Conservation (phyloP, 2,888 invertebrate species). For the Andricus quercusramuli region DNA sequence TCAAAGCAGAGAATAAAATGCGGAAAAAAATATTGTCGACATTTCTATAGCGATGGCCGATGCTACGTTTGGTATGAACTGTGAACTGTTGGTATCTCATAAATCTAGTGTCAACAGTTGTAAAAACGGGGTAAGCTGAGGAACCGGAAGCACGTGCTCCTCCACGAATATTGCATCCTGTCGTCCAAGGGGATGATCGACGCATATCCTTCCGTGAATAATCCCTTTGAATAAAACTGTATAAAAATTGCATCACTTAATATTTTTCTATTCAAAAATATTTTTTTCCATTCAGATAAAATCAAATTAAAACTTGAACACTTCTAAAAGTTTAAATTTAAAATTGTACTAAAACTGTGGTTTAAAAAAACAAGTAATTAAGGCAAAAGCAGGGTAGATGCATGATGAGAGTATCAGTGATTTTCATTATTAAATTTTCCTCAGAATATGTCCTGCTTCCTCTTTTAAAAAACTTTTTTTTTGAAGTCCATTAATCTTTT, state of each 20-base stretch:
- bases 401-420: neutral
- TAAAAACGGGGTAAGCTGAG: slow-evolving; percentile 57
- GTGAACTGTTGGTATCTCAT: slow-evolving; percentile 55
- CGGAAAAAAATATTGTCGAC: slow-evolving; percentile 43
- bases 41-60: slow-evolving; percentile 33
- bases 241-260: too few species aligned
- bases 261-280: neutral
- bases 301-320: neutral
- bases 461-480: neutral
- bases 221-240: neutral
- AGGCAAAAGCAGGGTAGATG: too few species aligned
- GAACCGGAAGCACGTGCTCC: slow-evolving; percentile 63
- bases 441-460: neutral
- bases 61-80: slow-evolving; percentile 25
- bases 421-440: neutral
- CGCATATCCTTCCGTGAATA: neutral
- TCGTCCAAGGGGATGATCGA: slow-evolving; percentile 16
- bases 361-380: neutral
- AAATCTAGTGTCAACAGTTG: slow-evolving; percentile 58
- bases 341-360: neutral
- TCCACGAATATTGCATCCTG: slow-evolving; percentile 42
- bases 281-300: neutral
- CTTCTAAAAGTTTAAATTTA: neutral
- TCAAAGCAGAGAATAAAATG: slow-evolving; percentile 52
- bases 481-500: slow-evolving; percentile 20